Evolutionary conservation across 2,113 vertebrate species (phyloP).

Genomic region (Psilopsiagon aymara): DNA sequence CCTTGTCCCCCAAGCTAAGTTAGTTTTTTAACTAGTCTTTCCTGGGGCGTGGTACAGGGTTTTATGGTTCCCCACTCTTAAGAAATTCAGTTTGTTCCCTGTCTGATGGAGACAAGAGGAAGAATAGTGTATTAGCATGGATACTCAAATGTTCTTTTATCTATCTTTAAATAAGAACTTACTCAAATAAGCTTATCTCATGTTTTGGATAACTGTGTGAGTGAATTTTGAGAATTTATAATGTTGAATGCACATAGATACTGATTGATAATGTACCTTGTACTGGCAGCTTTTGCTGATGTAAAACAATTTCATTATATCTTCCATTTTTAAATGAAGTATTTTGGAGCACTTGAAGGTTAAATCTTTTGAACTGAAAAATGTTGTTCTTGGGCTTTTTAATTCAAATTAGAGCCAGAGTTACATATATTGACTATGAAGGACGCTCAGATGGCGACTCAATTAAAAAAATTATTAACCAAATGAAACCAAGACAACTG

Average conservation of each 20-base stretch:
- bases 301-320: neutral
- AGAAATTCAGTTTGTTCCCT: neutral
- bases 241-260: neutral
- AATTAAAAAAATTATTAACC: slow-evolving; percentile 99
- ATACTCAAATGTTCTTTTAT: neutral
- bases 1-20: neutral
- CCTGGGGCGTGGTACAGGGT: neutral
- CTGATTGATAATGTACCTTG: neutral
- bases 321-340: neutral
- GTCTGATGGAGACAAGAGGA: neutral
- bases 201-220: neutral
- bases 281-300: neutral
- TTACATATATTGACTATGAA: slow-evolving; percentile 98
- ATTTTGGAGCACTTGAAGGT: neutral
- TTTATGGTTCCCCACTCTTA: neutral
- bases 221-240: neutral
- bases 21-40: neutral
- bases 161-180: neutral
- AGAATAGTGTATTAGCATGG: neutral
- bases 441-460: slow-evolving; percentile 98
- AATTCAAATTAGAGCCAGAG: slow-evolving; percentile 82
- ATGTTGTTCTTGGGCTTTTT: neutral
- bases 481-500: slow-evolving; percentile 97
- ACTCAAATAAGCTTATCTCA: neutral
- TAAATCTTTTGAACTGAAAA: neutral